Evolutionary conservation across 2,888 invertebrate genomes (phyloP).

Genomic region (Argynnis bischoffii): DNA sequence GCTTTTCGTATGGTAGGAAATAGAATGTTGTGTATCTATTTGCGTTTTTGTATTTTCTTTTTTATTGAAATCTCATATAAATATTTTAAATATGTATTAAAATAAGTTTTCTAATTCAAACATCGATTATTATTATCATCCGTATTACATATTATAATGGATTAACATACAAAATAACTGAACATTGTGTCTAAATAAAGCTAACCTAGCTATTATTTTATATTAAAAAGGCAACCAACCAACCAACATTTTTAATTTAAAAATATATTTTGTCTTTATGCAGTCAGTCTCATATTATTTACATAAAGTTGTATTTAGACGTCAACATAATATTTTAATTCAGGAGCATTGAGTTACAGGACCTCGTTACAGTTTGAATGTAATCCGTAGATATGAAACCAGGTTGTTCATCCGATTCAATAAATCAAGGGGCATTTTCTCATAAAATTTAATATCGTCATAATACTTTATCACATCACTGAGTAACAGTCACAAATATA

Average conservation of each 20-base stretch:
- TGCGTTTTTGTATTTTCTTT: conserved; percentile 12
- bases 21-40: conserved; percentile 29
- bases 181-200: no score
- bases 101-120: neutral
- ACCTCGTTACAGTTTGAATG: neutral
- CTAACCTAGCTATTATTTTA: no score
- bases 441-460: conserved; percentile 29
- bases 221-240: no score
- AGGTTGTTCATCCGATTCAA: conserved; percentile 11
- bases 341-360: neutral
- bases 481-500: conserved; percentile 35
- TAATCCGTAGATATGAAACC: neutral
- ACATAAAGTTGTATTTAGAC: no score
- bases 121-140: no score
- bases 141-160: no score
- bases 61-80: neutral
- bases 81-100: neutral
- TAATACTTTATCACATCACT: conserved; percentile 32
- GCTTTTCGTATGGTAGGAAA: conserved; percentile 32
- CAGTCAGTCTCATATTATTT: no score
- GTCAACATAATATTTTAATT: neutral
- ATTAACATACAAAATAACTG: no score
- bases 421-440: conserved; percentile 25
- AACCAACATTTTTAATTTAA: no score
- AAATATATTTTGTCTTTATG: no score